Evolutionary conservation across 2,797 vertebrate species (phyloP), one percentile per base, ranked within the genome.

Genomic region (Aselliscus stoliczkanus): DNA sequence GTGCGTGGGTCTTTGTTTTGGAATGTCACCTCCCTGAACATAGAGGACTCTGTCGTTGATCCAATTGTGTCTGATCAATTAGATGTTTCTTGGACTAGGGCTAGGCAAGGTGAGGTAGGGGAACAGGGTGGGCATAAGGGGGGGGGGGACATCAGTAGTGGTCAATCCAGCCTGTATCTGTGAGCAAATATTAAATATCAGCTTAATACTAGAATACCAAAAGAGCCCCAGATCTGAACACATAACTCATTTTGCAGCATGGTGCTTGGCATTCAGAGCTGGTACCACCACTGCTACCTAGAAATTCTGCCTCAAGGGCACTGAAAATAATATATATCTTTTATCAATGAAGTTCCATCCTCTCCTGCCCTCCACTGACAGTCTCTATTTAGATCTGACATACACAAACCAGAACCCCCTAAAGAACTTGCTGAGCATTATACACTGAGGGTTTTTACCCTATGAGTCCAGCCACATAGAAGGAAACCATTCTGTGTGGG

Each of bases 181-280:
- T 89, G 67, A 60, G 50, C 56, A 64, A 85, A 79, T 73, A 29
- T 52, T 72, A 65, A 60, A 29, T 83, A 27, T 65, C 13, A 60
- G 2, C 2, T 13, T 39, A 65, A 52, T 37, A 50, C 13, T 58
- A 12, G 6, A 79, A 76, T 62, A 39, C n/a, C 39, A 37, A 37
- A 72, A 75, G 18, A 73, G 34, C 13, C 8, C 27, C 31, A 31
- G 44, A 73, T 21, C 5, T 37, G 25, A 70, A n/a, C 23, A 75
- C 9, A 13, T 31, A 52, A 50, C 7, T 52, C 42, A 20, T 21
- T 50, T 29, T 25, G 2, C 15, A 52, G 4, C 31, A 9, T 3
- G 7, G 0, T n/a, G 14, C n/a, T 80, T 15, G 31, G n/a, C 62
- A 52, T 11, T 69, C 4, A 14, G 27, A 39, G 13, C 4, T 17